Percentiles rank a stretch among this genome's conserved stretches.
These are phyloP conservation scores for Epizoanthus stellaris DNA, from an alignment of 92 coral and sea anemone genomes.

Conservation along the genomic window DNA sequence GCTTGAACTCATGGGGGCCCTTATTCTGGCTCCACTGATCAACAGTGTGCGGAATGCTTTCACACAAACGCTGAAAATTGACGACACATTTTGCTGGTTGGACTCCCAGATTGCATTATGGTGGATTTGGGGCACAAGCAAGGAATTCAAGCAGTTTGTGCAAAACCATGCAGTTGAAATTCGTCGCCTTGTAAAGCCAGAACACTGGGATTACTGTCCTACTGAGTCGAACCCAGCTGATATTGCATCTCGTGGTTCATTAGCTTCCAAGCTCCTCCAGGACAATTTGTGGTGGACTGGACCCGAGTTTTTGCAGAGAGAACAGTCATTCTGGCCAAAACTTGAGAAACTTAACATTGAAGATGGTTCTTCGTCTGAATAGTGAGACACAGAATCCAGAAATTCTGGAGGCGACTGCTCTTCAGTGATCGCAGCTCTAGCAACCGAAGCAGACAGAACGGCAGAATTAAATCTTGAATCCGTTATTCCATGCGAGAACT, in stretches of 20 bases:
- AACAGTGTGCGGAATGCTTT: constrained; percentile 46
- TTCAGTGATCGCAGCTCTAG: constrained; percentile 28
- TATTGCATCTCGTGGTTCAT: constrained; percentile 61
- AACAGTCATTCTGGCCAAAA: constrained; percentile 16
- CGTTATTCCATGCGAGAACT: constrained; percentile 37
- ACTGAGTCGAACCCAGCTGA: constrained; percentile 69
- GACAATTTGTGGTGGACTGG: constrained; percentile 65
- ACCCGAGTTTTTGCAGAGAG: constrained; percentile 58
- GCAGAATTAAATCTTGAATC: constrained; percentile 20
- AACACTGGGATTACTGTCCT: constrained; percentile 61
- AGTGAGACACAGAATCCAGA: not conserved
- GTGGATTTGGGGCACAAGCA: constrained; percentile 64
- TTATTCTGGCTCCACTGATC: constrained; percentile 57
- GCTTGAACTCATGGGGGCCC: constrained; percentile 55
- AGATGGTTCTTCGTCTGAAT: constrained; percentile 29
- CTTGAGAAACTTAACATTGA: constrained; percentile 39
- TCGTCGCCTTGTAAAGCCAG: constrained; percentile 48
- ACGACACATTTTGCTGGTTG: constrained; percentile 53
- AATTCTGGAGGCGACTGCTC: not conserved
- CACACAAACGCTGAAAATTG: constrained; percentile 39
- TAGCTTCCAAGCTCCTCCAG: constrained; percentile 34
- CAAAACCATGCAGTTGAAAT: constrained; percentile 64
- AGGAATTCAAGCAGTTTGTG: constrained; percentile 66
- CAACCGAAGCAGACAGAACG: not conserved
- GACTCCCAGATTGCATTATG: constrained; percentile 62